phyloP scores from a whole-genome alignment of 2,888 invertebrate genomes.

The Flexamia atlantica region DNA sequence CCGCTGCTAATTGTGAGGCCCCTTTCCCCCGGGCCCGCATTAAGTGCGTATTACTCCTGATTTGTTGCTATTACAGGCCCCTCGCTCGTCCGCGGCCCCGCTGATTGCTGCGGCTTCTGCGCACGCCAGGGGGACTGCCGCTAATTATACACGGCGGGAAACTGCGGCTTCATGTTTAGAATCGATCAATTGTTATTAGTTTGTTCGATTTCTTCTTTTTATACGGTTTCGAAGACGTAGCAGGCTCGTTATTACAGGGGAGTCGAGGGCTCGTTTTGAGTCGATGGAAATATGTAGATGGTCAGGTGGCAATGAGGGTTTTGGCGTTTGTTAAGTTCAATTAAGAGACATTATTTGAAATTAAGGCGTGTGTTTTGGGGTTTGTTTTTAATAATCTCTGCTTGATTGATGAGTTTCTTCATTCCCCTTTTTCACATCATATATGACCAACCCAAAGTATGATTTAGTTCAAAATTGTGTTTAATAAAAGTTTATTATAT shows the following conservation, averaged over 20 bases:
- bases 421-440: no score
- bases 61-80: constrained; percentile 14
- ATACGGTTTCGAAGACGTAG: not conserved
- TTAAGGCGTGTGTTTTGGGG: no score
- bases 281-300: not conserved
- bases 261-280: not conserved
- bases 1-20: constrained; percentile 8
- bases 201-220: constrained; percentile 6
- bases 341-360: no score
- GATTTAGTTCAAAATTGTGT: no score
- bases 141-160: not conserved
- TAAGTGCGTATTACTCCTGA: constrained; percentile 37
- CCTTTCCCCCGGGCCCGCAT: constrained; percentile 5
- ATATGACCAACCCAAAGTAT: no score
- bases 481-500: no score
- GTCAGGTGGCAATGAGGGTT: not conserved
- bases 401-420: no score
- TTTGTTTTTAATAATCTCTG: no score
- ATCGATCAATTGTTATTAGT: not conserved
- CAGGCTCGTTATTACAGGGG: not conserved
- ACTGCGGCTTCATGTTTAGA: not conserved
- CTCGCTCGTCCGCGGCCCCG: not conserved
- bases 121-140: not conserved
- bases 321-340: no score
- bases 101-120: not conserved